Evolutionary conservation across 2,797 vertebrate genomes (phyloP), one percentile per base, ranked within the genome.

Genomic region (Rachycentron canadum): DNA sequence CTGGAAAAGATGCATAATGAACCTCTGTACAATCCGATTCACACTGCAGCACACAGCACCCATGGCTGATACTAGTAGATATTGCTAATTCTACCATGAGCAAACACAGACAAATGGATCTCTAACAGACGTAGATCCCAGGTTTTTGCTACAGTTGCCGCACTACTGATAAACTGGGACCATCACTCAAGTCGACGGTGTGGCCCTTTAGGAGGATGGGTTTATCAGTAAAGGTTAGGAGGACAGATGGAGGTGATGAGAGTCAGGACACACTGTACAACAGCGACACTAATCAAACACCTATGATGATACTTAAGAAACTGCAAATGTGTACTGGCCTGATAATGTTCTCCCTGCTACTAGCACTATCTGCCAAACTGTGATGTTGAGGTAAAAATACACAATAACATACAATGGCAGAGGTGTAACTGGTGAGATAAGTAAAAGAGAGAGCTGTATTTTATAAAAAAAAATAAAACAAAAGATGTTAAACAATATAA

Each of bases 211-310:
- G 72, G 63, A 74, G 65, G 76, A 78, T 28, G 67, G 28, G 49
- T 88, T 91, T 84, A 87, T 82, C 78, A 36, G 28, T 59, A 78
- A 84, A 56, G 64, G 68, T 66, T 62, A 57, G 23, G 36, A 75
- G 67, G 75, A 80, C 70, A 28, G 55, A 59, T 67, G 47, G 38
- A 65, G 50, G 66, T 50, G 79, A 58, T 2, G 58, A 41, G 76
- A 75, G 73, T 65, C 23, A 1, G 28, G 43, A 71, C 79, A 52
- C 59, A 47, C 58, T 80, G 47, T 73, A 45, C 36, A 34, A 65
- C 66, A 70, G 64, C 13, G 7, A 63, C 73, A 45, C 58, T 38
- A 76, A 73, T 85, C 57, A 43, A 84, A 70, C 69, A 68, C 43
- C 40, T 25, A 25, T 67, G 60, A 73, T 57, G 36, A 73, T 50